Conservation (phyloP, 2,888 invertebrate species). For the Ctenicera cuprea region DNA sequence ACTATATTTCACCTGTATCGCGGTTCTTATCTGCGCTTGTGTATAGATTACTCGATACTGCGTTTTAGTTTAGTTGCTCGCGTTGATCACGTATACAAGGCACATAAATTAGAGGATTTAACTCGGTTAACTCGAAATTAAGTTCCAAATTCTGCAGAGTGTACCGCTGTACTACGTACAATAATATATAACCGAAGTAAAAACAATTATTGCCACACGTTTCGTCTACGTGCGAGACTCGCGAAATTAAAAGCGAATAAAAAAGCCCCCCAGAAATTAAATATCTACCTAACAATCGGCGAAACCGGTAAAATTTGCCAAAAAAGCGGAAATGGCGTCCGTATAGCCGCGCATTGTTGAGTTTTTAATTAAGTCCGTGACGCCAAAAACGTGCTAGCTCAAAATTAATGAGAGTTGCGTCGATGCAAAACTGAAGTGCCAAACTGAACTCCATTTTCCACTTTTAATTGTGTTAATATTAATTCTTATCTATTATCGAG, state of each 20-base stretch:
- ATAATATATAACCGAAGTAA: conserved; percentile 37
- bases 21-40: conserved; percentile 39
- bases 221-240: conserved; percentile 36
- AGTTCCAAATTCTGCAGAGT: conserved; percentile 43
- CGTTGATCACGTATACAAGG: conserved; percentile 46
- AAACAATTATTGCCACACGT: conserved; percentile 42
- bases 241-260: conserved; percentile 36
- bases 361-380: conserved; percentile 38
- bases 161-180: conserved; percentile 11
- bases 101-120: conserved; percentile 45
- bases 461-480: conserved; percentile 28
- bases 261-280: conserved; percentile 23
- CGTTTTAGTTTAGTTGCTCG: conserved; percentile 40
- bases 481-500: conserved; percentile 5
- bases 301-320: conserved; percentile 26
- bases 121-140: conserved; percentile 47
- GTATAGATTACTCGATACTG: conserved; percentile 43
- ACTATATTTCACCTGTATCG: conserved; percentile 43
- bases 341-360: conserved; percentile 25
- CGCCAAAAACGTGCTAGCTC: conserved; percentile 23
- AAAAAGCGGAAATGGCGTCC: conserved; percentile 26
- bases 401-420: conserved; percentile 28
- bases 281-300: conserved; percentile 19
- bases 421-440: conserved; percentile 15
- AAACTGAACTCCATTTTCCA: not conserved